These are phyloP conservation scores for Benitochromis conjunctus DNA, from an alignment of 2,113 vertebrate genomes.

Conservation along the genomic window DNA sequence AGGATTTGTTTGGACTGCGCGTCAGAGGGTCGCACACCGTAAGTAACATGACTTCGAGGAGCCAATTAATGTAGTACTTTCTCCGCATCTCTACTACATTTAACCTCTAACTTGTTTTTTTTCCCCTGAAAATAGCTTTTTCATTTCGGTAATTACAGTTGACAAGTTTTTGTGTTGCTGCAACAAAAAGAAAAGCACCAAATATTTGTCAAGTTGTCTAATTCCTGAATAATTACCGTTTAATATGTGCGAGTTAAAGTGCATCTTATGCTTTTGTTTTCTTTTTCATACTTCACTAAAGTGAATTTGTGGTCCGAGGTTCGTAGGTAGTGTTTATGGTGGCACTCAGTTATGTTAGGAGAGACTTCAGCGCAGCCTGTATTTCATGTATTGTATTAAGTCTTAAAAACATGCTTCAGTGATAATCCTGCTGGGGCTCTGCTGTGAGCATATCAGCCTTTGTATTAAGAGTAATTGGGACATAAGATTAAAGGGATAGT, in stretches of 20 bases:
- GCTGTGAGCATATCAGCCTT: neutral
- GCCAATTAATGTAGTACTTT: neutral
- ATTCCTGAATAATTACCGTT: neutral
- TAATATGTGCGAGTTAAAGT: neutral
- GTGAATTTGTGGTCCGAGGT: neutral
- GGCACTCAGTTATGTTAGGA: neutral
- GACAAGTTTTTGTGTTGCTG: neutral
- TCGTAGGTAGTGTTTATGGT: fast-evolving
- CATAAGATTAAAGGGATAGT: neutral
- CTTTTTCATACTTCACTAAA: neutral
- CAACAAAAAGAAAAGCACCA: neutral
- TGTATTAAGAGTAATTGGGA: neutral
- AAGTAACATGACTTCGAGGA: neutral
- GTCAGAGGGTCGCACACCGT: neutral
- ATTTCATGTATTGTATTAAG: neutral
- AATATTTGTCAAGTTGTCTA: neutral
- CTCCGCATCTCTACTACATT: neutral
- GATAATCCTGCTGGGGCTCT: neutral
- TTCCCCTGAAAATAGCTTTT: neutral
- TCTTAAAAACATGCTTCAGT: neutral
- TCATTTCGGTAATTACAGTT: neutral
- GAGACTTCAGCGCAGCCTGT: neutral
- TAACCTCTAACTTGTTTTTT: neutral
- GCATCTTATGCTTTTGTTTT: neutral
- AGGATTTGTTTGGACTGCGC: neutral